Conservation (phyloP, 2,113 vertebrate genomes). For the Sula dactylatra region DNA sequence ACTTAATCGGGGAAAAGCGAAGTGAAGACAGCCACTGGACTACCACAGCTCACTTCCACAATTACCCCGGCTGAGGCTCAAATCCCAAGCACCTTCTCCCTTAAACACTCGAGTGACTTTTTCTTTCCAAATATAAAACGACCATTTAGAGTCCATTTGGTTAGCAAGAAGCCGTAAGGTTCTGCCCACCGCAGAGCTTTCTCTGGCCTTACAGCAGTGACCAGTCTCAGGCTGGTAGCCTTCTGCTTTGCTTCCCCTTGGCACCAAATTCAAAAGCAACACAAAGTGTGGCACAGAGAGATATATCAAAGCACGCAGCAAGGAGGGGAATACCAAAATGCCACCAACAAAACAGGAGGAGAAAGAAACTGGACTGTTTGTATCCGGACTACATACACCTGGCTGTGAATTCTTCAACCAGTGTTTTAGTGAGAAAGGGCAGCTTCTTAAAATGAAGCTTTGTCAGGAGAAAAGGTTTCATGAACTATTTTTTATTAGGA, state of each 20-base stretch:
- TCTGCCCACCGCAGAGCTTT: background rate
- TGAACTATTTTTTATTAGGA: background rate
- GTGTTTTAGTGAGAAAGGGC: background rate
- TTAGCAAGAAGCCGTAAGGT: background rate
- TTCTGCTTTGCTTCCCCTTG: background rate
- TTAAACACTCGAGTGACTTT: background rate
- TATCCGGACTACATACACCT: accelerated
- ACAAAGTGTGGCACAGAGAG: accelerated
- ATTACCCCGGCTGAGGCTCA: background rate
- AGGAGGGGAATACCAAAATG: background rate
- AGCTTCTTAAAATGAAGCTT: background rate
- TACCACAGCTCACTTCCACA: background rate
- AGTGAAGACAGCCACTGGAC: background rate
- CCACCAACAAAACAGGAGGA: background rate
- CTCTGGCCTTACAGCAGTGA: background rate
- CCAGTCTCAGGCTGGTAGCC: background rate
- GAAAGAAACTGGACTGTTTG: background rate
- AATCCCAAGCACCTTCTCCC: background rate
- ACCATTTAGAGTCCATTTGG: background rate
- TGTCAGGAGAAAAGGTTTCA: background rate
- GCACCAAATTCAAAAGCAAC: background rate
- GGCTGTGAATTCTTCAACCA: background rate
- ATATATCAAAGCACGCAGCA: accelerated
- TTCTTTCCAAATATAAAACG: background rate
- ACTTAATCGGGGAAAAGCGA: background rate